Base-by-base conservation (phyloP, 2,888 invertebrate genomes). In the Mallateleia sp. region DNA sequence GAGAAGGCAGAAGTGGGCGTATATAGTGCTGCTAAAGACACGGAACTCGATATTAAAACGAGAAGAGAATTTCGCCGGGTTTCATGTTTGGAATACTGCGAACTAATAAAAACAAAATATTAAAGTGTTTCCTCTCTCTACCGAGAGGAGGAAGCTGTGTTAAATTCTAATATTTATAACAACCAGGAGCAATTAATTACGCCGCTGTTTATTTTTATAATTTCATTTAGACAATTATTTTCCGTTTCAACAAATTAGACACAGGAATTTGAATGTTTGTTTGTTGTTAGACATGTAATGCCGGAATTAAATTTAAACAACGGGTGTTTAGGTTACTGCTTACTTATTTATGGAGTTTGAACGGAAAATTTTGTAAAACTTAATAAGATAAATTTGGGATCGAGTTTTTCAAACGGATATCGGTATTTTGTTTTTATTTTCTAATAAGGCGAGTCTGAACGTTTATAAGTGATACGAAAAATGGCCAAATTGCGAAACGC, bases 1-100 rank as follows among this genome's bases (percentile, higher is more conserved):
- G 74, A 71, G 69, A 58, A 78, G 84, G 82, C 64, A 87, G 66
- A 87, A 80, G 25, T 38, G 38, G 52, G 60, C 52, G 81, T 83
- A 42, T 38, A 69, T 62, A 75, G 72, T 67, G 71, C 64, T 56
- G 82, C 66, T 84, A 87, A 88, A 90, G 91, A 91, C 88, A 83
- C 77, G 86, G 89, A 90, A 91, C 92, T 91, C 91, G 90, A 93
- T 93, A 92, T 85, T 78, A 69, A 81, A 87, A 91, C 89, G 87
- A 84, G 78, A 84, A 66, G 83, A 82, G 87, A 91, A 91, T 90
- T 50, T 87, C 87, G 88, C 84, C 79, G 87, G 83, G 89, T 89
- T 92, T 92, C 92, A 92, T 91, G 91, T 91, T 90, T 83, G 89
- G 89, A 90, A 88, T 92, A 91, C 91, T 92, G 91, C 90, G 89